Evolutionary conservation across 2,113 vertebrate genomes (phyloP).

Genomic region (Ellobius talpinus): DNA sequence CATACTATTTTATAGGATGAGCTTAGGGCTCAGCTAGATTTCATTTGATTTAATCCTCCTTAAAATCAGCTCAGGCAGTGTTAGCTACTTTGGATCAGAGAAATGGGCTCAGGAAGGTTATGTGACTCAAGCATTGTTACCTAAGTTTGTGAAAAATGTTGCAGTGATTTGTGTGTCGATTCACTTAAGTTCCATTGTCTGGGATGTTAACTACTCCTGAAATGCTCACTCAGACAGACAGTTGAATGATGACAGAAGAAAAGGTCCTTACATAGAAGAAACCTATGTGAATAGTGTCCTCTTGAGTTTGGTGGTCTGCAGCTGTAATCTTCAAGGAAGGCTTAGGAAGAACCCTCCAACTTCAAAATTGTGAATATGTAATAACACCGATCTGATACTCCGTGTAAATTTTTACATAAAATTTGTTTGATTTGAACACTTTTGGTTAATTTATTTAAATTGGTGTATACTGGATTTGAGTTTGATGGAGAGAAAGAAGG

Average conservation of each 20-base stretch:
- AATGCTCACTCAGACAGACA: not conserved
- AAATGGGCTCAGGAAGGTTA: constrained; percentile 13
- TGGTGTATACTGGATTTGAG: constrained; percentile 1
- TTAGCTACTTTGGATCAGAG: not conserved
- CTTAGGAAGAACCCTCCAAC: not conserved
- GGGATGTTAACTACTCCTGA: not conserved
- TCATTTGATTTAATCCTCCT: constrained; percentile 31
- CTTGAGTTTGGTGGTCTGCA: not conserved
- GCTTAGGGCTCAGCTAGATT: not conserved
- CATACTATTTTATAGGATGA: not conserved
- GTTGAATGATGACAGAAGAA: not conserved
- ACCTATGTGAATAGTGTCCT: not conserved
- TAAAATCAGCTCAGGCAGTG: not conserved
- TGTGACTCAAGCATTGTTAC: not conserved
- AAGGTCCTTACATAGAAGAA: not conserved
- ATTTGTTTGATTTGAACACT: not conserved
- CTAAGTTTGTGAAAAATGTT: not conserved
- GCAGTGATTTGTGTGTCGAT: not conserved
- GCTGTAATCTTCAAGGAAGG: not conserved
- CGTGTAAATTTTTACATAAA: not conserved
- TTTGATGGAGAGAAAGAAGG: constrained; percentile 5
- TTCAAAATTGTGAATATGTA: not conserved
- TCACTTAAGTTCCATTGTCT: not conserved
- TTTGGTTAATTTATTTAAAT: not conserved
- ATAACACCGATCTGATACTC: not conserved